Base-by-base conservation (phyloP, 2,888 invertebrate species). In the Drosophila gaucha region DNA sequence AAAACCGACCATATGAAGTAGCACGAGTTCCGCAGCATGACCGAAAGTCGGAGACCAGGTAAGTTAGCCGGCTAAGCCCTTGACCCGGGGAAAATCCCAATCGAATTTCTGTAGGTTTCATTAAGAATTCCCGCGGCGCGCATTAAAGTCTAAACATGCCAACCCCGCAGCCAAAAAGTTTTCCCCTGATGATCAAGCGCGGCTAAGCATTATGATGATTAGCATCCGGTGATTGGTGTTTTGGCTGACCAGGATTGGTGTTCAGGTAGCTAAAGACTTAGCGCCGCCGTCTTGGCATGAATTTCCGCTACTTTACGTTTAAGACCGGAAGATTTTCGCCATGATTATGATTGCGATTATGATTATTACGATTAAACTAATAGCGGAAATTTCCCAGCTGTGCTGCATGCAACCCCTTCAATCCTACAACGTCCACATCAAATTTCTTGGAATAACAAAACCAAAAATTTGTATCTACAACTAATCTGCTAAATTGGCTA, bases 111-210 rank as follows among this genome's bases (percentile, higher is more conserved):
- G 57, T 39, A 52, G 59, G 60, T 80, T 85, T 86, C 83, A 86
- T 87, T 87, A 77, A 83, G 86, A 79, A 87, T 87, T 83, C 80
- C 77, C 77, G 88, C 74, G 82, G 85, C 74, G 79, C 73, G 79
- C 36, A 88, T 86, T 86, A 88, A 87, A 86, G 87, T 79, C 88
- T 88, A 88, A 85, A 88, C 85, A 85, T 88, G 85, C 88, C 85
- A 86, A 75, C 78, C 80, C 74, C 56, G 76, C 51, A 67, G 52
- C 58, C 56, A 33, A 28, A 67, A 78, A 79, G 67, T 86, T 87
- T 79, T 65, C 68, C 78, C 70, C 57, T 50, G 66, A 65, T 66
- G 78, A 80, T 78, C 71, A 60, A 66, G 52, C 83, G 30, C 33
- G 70, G 51, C 72, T 88, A 71, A 69, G 78, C 80, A 67, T 66